Conservation (phyloP, 1,140 invertebrate species). For the Octopus sinensis region DNA sequence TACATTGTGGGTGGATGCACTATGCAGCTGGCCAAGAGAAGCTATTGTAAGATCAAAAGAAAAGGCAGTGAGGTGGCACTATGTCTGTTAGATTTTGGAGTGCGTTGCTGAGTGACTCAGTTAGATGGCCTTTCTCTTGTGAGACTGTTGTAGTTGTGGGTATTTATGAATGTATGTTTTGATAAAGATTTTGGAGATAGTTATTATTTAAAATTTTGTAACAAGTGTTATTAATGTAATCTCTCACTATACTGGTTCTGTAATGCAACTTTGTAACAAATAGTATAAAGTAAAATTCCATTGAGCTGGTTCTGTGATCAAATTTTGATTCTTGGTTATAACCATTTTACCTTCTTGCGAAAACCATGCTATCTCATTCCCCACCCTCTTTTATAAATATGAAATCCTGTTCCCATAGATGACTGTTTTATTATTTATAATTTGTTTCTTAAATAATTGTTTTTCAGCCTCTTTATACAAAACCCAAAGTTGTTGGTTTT, state of each 20-base stretch:
- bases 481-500: conserved; percentile 55
- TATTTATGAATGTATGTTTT: not conserved
- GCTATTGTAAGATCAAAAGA: no score
- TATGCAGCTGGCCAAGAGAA: no score
- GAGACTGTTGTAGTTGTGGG: not conserved
- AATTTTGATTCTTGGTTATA: not conserved
- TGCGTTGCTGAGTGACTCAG: not conserved
- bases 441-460: not conserved
- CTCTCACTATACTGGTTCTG: no score
- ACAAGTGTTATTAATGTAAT: no score
- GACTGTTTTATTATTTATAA: not conserved
- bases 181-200: not conserved
- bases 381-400: not conserved
- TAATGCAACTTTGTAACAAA: no score
- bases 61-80: no score
- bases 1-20: no score
- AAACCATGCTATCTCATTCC: not conserved
- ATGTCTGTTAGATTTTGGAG: no score
- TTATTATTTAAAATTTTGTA: no score
- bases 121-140: not conserved
- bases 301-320: not conserved
- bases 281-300: not conserved
- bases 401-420: not conserved
- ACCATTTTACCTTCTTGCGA: not conserved
- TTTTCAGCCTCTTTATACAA: conserved; percentile 41